phyloP scores from a whole-genome alignment of 2,888 invertebrate genomes.

The Acanthosepion esculentum region DNA sequence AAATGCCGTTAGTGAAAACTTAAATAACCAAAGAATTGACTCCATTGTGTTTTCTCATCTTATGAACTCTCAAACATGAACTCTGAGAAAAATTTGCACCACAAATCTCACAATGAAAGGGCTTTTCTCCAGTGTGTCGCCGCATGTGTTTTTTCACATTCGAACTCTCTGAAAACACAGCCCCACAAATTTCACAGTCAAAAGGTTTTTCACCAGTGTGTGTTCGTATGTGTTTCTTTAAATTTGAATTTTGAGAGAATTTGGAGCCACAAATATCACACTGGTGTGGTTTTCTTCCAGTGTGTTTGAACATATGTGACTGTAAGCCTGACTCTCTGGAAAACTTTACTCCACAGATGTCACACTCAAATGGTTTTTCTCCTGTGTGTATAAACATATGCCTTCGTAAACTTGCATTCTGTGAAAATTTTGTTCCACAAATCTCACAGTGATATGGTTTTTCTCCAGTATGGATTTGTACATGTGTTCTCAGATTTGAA shows the following conservation, averaged over 20 bases:
- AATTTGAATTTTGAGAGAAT: neutral
- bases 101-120: neutral
- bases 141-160: neutral
- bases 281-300: neutral
- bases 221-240: neutral
- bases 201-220: constrained; percentile 8
- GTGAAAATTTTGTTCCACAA: neutral
- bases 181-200: neutral
- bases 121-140: neutral
- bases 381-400: neutral
- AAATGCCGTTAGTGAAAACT: too few relatives aligned
- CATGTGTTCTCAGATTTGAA: neutral
- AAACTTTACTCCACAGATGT: neutral
- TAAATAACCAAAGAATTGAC: too few relatives aligned
- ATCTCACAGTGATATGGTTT: constrained; percentile 3
- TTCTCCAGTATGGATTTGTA: neutral
- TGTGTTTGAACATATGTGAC: neutral
- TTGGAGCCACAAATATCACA: neutral
- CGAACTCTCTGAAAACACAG: neutral
- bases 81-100: neutral
- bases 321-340: neutral
- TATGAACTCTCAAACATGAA: too few relatives aligned
- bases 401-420: neutral
- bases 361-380: constrained; percentile 8
- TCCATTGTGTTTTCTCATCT: too few relatives aligned